phyloP scores from a whole-genome alignment of 2,888 invertebrate genomes.

The Eupithecia pulchellata region DNA sequence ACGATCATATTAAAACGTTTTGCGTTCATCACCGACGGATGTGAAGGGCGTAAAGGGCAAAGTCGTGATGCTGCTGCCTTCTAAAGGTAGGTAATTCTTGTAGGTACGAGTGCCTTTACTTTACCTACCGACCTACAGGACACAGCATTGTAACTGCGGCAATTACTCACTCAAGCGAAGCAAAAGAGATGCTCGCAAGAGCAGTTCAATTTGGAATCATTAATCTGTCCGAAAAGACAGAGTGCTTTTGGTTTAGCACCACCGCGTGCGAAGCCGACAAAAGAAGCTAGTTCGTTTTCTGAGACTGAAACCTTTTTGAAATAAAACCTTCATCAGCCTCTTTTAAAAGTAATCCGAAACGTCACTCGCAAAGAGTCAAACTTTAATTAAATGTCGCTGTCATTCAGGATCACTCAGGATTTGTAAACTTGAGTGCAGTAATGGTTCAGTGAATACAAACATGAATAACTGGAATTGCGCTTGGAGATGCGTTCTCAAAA shows the following conservation, averaged over 20 bases:
- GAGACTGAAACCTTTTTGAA: background rate
- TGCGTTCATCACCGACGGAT: conserved; percentile 18
- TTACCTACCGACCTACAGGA: background rate
- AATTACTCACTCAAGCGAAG: background rate
- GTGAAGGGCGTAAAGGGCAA: conserved; percentile 44
- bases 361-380: conserved; percentile 27
- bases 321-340: conserved; percentile 16
- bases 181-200: background rate
- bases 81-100: conserved; percentile 1
- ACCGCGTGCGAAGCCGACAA: background rate
- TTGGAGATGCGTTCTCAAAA: background rate
- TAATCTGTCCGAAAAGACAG: background rate
- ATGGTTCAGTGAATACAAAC: conserved; percentile 7
- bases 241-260: background rate
- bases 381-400: conserved; percentile 45
- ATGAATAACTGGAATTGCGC: conserved; percentile 25
- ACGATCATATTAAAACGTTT: conserved; percentile 19
- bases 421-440: background rate
- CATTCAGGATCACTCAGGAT: conserved; percentile 33
- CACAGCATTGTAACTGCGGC: background rate
- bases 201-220: background rate
- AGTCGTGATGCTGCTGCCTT: conserved; percentile 37
- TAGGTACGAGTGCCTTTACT: conserved; percentile 9
- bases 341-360: conserved; percentile 24
- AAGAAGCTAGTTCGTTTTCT: background rate